A percentile compares a stretch with the other conserved stretches of the same genome.
Conservation (phyloP, 2,888 invertebrate species). For the Eucriotettix oculatus region DNA sequence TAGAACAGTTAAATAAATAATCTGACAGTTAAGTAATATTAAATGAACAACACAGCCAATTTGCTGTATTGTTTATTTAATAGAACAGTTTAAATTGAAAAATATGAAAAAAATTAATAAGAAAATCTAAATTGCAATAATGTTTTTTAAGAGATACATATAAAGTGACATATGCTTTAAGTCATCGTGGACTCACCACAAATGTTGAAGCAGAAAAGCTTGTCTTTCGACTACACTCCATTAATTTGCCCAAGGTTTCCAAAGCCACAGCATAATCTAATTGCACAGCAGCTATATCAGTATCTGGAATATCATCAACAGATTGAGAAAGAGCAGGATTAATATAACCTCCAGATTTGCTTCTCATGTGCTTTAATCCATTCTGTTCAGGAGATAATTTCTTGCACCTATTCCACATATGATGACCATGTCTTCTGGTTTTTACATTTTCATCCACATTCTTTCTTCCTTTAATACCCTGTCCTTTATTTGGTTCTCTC, state of each 20-base stretch:
- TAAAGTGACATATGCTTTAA: too few relatives aligned
- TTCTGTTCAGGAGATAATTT: neutral
- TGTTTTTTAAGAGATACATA: too few relatives aligned
- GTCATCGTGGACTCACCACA: too few relatives aligned
- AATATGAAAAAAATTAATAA: too few relatives aligned
- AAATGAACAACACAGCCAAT: too few relatives aligned
- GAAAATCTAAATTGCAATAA: too few relatives aligned
- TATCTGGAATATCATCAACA: conserved; percentile 7
- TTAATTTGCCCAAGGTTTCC: conserved; percentile 11
- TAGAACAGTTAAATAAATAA: too few relatives aligned
- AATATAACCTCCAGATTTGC: conserved; percentile 18
- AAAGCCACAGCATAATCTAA: conserved; percentile 12
- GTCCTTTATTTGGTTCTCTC: neutral
- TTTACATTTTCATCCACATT: neutral
- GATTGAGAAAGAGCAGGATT: conserved; percentile 15
- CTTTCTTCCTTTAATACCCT: neutral
- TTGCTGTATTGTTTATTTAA: too few relatives aligned
- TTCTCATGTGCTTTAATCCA: conserved; percentile 12
- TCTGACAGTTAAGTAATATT: too few relatives aligned
- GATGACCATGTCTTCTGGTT: neutral
- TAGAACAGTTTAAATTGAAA: too few relatives aligned
- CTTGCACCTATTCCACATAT: neutral
- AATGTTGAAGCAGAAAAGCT: too few relatives aligned
- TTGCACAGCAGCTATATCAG: conserved; percentile 5
- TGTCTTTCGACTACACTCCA: conserved; percentile 6